These are phyloP conservation scores for Gnathonemus longibarbis DNA, from an alignment of 2,113 vertebrate species.

Conservation along the genomic window DNA sequence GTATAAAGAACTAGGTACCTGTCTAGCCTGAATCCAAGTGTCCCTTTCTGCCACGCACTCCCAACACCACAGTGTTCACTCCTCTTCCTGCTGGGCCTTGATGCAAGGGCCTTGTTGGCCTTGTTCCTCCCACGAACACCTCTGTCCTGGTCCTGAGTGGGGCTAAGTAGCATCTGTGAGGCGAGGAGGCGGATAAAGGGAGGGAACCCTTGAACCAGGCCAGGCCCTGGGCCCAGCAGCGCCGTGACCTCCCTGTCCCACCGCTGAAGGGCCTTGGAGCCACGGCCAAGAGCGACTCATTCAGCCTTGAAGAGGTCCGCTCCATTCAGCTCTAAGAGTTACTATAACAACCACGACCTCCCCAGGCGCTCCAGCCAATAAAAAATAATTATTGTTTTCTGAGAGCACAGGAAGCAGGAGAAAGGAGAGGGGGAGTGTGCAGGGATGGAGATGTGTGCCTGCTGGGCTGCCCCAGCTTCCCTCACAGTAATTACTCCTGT, in stretches of 20 bases:
- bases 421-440: background rate
- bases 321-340: conserved; percentile 49
- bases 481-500: conserved; percentile 3
- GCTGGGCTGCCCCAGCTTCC: background rate
- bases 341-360: conserved; percentile 66
- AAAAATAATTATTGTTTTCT: conserved; percentile 25
- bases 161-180: background rate
- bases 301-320: conserved; percentile 34
- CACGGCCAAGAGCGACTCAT: conserved; percentile 27
- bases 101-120: background rate
- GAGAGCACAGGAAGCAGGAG: conserved; percentile 36
- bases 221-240: background rate
- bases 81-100: background rate
- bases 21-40: background rate
- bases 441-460: background rate
- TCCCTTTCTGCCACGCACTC: background rate
- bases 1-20: background rate
- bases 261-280: conserved; percentile 47
- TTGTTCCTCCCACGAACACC: background rate
- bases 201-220: background rate
- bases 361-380: conserved; percentile 55
- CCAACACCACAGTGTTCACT: background rate
- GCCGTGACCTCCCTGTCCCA: conserved; percentile 13
- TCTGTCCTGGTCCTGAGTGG: background rate
- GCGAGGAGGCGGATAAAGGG: background rate